Evolutionary conservation across 1,140 invertebrate genomes (phyloP).

Genomic region (Drosophila sturtevanti): DNA sequence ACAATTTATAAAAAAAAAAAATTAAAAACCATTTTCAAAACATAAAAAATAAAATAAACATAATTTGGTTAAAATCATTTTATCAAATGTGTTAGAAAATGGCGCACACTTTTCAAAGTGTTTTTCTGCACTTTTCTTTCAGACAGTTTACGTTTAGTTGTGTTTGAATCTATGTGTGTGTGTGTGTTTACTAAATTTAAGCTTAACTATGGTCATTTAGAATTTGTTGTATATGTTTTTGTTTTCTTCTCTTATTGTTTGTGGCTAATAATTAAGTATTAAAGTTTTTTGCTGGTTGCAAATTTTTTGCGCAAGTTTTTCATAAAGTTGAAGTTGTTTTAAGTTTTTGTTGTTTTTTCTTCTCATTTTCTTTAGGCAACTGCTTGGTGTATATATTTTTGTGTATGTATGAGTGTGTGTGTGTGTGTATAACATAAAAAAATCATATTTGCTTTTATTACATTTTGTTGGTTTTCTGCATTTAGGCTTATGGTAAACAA

Average conservation of each 20-base stretch:
- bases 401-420: conserved; percentile 44
- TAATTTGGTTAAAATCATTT: conserved; percentile 30
- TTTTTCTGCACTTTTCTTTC: conserved; percentile 41
- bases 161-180: conserved; percentile 40
- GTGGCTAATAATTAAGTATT: conserved; percentile 68
- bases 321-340: conserved; percentile 41
- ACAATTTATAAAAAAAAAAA: conserved; percentile 38
- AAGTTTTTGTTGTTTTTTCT: conserved; percentile 7
- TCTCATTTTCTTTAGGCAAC: conserved; percentile 66
- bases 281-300: conserved; percentile 76
- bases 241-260: conserved; percentile 62
- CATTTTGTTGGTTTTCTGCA: conserved; percentile 43
- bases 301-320: conserved; percentile 74
- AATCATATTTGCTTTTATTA: conserved; percentile 45
- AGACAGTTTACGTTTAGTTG: conserved; percentile 64
- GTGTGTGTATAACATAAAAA: conserved; percentile 44
- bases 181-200: conserved; percentile 71
- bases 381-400: conserved; percentile 58
- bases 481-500: conserved; percentile 77
- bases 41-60: conserved; percentile 49
- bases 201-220: conserved; percentile 80
- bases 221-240: conserved; percentile 71
- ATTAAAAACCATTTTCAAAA: conserved; percentile 39
- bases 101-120: conserved; percentile 59
- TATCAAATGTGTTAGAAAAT: conserved; percentile 64